A percentile compares a stretch with the other conserved stretches of the same genome.
Evolutionary conservation across 2,113 vertebrate genomes (phyloP).

Genomic region (Carollia perspicillata): DNA sequence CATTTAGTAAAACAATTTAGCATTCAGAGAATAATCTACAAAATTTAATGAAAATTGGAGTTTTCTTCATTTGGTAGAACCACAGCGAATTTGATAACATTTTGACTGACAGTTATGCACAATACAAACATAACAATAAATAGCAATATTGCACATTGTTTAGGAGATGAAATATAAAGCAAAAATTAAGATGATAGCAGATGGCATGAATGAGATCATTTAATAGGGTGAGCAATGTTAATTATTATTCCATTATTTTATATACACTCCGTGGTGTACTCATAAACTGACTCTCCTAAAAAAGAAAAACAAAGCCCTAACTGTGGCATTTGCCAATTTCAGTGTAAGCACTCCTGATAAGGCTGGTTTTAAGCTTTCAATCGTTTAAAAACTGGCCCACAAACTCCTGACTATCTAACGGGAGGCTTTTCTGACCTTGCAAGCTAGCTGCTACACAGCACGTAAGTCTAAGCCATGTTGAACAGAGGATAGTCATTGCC

Average conservation of each 20-base stretch:
- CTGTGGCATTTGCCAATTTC: background rate
- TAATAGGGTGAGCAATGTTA: background rate
- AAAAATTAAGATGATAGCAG: background rate
- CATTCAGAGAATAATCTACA: background rate
- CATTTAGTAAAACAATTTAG: background rate
- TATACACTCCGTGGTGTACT: background rate
- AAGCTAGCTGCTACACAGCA: background rate
- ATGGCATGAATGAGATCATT: background rate
- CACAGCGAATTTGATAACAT: background rate
- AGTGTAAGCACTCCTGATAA: background rate
- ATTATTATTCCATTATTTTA: background rate
- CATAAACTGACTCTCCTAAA: background rate
- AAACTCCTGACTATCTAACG: background rate
- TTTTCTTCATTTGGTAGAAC: slow-evolving; percentile 28
- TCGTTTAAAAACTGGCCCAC: background rate
- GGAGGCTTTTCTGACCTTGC: background rate
- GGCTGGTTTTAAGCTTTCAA: background rate
- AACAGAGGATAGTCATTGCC: background rate
- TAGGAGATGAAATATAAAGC: background rate
- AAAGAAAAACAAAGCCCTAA: background rate
- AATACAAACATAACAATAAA: background rate
- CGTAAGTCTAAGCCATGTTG: background rate
- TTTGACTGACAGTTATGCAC: background rate
- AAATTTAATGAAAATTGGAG: background rate
- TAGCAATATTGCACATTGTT: background rate